Percentiles rank a stretch among this genome's conserved stretches.
These are phyloP conservation scores for Nymphalis io DNA, from an alignment of 1,140 invertebrate species.

Conservation along the genomic window DNA sequence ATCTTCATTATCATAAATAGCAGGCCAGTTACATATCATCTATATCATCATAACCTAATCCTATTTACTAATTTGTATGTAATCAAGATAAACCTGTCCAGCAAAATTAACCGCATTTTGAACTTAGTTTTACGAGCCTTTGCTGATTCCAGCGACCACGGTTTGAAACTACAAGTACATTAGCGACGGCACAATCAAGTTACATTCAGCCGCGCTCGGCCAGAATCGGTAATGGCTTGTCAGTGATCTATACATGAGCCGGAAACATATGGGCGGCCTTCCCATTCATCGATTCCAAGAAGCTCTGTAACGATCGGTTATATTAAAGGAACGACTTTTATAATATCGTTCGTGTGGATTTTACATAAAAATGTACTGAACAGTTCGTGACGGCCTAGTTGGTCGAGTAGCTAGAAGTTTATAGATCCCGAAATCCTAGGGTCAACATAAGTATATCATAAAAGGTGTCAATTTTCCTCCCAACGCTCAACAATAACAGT, in stretches of 20 bases:
- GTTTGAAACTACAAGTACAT: constrained; percentile 20
- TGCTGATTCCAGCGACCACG: neutral
- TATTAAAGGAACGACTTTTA: no score
- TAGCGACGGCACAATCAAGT: constrained; percentile 10
- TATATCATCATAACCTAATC: no score
- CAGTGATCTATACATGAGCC: constrained; percentile 13
- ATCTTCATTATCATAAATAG: no score
- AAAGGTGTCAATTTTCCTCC: no score
- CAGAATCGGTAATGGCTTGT: constrained; percentile 17
- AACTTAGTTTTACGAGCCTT: constrained; percentile 12
- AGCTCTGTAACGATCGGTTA: neutral
- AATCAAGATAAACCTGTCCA: neutral
- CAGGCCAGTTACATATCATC: no score
- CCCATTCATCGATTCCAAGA: neutral
- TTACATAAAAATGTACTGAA: no score
- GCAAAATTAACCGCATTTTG: constrained; percentile 3
- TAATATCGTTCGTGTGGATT: no score
- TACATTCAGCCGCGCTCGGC: constrained; percentile 9
- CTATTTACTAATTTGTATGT: neutral
- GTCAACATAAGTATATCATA: no score
- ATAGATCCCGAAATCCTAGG: no score
- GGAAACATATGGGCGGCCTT: neutral
- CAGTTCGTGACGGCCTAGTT: no score
- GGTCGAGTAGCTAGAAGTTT: no score
- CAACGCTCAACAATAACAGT: no score